phyloP scores from a whole-genome alignment of 2,113 vertebrate species.

The Coptodon bakossiorum region DNA sequence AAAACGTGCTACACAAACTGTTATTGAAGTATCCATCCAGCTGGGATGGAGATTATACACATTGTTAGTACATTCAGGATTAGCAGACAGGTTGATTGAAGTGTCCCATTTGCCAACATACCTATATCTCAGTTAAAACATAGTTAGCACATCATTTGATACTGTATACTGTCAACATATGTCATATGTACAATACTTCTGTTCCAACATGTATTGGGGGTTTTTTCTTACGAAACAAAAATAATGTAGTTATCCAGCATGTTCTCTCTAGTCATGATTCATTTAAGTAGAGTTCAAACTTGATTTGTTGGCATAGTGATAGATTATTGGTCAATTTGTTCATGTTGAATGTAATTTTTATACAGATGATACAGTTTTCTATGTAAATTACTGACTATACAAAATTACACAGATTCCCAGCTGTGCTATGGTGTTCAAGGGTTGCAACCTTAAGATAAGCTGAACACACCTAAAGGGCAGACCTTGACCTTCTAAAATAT shows the following conservation, averaged over 20 bases:
- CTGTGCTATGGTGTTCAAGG: neutral
- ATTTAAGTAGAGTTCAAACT: neutral
- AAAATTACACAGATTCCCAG: neutral
- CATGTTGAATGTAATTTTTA: neutral
- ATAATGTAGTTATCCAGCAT: neutral
- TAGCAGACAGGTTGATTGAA: neutral
- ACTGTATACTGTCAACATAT: neutral
- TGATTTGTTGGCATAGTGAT: neutral
- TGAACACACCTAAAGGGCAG: neutral
- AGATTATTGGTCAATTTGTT: neutral
- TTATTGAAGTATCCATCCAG: neutral
- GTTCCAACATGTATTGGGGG: neutral
- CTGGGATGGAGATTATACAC: neutral
- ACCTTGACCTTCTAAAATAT: constrained; percentile 23
- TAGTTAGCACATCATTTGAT: neutral
- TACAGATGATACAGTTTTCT: neutral
- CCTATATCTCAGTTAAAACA: neutral
- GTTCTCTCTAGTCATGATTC: neutral
- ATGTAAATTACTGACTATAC: neutral
- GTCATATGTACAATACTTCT: neutral
- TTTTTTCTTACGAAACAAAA: neutral
- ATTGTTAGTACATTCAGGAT: neutral
- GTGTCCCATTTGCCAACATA: constrained; percentile 2
- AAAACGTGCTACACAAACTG: constrained; percentile 1
- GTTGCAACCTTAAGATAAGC: neutral